Evolutionary conservation across 2,797 vertebrate genomes (phyloP).

Genomic region (Discoglossus pictus): DNA sequence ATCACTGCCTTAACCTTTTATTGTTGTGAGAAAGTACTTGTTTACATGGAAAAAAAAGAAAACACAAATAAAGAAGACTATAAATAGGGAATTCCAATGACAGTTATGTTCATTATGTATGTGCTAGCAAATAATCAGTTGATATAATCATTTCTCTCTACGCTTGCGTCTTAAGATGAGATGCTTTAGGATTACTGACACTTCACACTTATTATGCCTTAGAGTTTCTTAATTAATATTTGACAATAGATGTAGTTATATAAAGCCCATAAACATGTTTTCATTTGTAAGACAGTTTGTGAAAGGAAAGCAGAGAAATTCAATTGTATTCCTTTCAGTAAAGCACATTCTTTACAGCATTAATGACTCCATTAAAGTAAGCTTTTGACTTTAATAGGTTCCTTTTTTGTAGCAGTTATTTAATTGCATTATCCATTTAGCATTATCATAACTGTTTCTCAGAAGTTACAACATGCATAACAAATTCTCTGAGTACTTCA

Average conservation of each 20-base stretch:
- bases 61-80: too few relatives aligned
- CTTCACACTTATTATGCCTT: constrained; percentile 8
- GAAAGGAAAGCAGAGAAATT: constrained; percentile 1
- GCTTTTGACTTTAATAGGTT: constrained; percentile 34
- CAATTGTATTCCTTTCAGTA: constrained; percentile 18
- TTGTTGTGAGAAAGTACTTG: too few relatives aligned
- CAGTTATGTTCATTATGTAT: too few relatives aligned
- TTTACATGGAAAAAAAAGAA: too few relatives aligned
- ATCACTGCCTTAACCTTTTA: too few relatives aligned
- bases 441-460: constrained; percentile 24
- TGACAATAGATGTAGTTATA: constrained; percentile 31
- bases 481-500: constrained; percentile 32
- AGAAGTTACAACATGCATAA: constrained; percentile 13
- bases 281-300: constrained; percentile 25
- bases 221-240: constrained; percentile 31
- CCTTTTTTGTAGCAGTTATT: constrained; percentile 36
- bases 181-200: constrained; percentile 18
- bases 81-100: too few relatives aligned
- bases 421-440: constrained; percentile 42
- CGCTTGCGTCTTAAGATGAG: background rate
- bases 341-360: constrained; percentile 24
- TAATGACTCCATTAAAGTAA: constrained; percentile 38
- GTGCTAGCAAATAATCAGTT: too few relatives aligned
- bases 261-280: constrained; percentile 35
- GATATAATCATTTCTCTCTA: too few relatives aligned